Evolutionary conservation across 2,113 vertebrate species (phyloP).

Genomic region (Aphyosemion australe): DNA sequence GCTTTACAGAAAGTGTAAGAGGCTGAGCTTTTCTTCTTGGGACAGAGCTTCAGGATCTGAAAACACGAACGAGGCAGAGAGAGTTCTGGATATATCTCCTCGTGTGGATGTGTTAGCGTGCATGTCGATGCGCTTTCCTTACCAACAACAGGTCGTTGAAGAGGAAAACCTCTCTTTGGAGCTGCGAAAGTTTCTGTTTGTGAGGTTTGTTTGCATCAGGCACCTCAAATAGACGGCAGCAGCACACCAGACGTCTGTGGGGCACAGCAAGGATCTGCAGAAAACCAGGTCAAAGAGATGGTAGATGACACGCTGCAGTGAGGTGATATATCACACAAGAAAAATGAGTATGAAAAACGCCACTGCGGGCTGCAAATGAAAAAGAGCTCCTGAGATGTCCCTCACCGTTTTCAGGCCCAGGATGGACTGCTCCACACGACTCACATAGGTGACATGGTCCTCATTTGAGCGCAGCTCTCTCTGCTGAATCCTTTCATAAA

Average conservation of each 20-base stretch:
- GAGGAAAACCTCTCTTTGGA: conserved; percentile 97
- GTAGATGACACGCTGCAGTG: conserved; percentile 26
- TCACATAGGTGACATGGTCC: conserved; percentile 97
- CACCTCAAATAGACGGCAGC: conserved; percentile 96
- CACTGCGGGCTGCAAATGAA: no score
- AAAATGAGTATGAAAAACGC: background rate
- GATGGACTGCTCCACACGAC: conserved; percentile 98
- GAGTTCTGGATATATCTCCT: background rate
- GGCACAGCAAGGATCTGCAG: conserved; percentile 91
- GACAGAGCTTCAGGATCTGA: conserved; percentile 96
- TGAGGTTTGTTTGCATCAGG: conserved; percentile 95
- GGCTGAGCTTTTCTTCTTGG: conserved; percentile 97
- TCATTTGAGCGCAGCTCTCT: conserved; percentile 97
- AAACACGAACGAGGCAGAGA: conserved; percentile 6
- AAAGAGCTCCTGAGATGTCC: no score
- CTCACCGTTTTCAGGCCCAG: conserved; percentile 95
- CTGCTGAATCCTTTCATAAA: conserved; percentile 97
- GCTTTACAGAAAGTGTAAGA: conserved; percentile 97
- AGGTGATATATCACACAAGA: conserved; percentile 29
- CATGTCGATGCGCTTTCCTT: conserved; percentile 48
- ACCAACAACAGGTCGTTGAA: conserved; percentile 99
- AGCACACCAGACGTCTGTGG: conserved; percentile 95
- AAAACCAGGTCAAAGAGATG: conserved; percentile 41
- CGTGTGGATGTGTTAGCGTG: background rate
- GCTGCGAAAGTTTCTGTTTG: conserved; percentile 96